phyloP scores from a whole-genome alignment of 1,140 invertebrate genomes.

The Rhyacophila brunnea region DNA sequence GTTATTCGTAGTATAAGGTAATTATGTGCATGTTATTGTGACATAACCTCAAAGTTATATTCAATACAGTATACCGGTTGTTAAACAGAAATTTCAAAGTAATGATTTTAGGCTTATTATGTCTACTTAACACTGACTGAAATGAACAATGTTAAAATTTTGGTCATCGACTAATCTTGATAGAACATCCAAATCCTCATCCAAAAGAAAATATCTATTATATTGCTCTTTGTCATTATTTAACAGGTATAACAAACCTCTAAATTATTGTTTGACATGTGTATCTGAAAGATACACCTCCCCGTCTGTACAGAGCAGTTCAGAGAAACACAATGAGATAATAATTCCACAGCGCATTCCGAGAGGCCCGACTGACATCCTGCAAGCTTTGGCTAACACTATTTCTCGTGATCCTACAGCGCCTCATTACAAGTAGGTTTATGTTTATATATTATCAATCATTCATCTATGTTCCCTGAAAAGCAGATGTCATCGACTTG shows the following conservation, averaged over 20 bases:
- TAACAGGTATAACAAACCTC: not conserved
- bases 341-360: conserved; percentile 63
- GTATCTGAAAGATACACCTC: not conserved
- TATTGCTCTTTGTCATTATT: not conserved
- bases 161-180: no score
- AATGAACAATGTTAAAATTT: no score
- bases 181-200: no score
- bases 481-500: no score
- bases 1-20: conserved; percentile 17
- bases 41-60: conserved; percentile 2
- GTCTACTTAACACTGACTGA: no score
- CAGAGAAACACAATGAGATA: conserved; percentile 12
- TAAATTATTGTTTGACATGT: not conserved
- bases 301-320: not conserved
- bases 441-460: no score
- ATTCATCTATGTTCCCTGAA: no score
- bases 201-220: conserved; percentile 8
- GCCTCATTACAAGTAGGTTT: conserved; percentile 70
- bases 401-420: conserved; percentile 73
- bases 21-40: not conserved
- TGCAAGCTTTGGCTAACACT: conserved; percentile 75
- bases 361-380: conserved; percentile 76
- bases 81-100: no score
- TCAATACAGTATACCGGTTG: no score
- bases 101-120: no score